Conservation (phyloP, 2,113 vertebrate species). For the Brachyhypopomus occidentalis region DNA sequence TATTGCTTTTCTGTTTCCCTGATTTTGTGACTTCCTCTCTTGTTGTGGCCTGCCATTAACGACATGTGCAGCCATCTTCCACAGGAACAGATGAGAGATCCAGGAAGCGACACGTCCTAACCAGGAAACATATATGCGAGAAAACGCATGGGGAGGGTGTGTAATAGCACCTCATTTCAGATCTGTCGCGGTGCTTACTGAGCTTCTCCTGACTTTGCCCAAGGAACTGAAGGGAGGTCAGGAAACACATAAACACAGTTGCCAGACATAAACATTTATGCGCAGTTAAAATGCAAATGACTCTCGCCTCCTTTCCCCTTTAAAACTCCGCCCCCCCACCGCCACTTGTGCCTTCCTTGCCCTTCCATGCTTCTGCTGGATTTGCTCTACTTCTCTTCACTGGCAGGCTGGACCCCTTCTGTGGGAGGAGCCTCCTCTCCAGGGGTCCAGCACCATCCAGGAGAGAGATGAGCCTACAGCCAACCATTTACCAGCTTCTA, state of each 20-base stretch:
- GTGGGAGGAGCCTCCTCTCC: not conserved
- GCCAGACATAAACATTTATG: slow-evolving; percentile 6
- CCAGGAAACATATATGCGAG: not conserved
- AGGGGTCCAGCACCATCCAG: not conserved
- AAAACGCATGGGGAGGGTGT: not conserved
- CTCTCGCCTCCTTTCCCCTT: not conserved
- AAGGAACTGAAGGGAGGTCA: slow-evolving; percentile 1
- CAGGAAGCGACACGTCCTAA: slow-evolving; percentile 9
- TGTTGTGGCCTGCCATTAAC: not conserved
- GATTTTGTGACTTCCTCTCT: not conserved
- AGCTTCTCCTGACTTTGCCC: slow-evolving; percentile 1
- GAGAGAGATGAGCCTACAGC: not conserved
- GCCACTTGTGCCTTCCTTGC: too few relatives aligned
- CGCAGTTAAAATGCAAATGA: not conserved
- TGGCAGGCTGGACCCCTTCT: too few relatives aligned
- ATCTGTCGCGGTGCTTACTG: not conserved
- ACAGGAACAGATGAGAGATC: not conserved
- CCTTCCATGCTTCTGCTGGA: too few relatives aligned
- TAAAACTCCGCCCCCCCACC: not conserved
- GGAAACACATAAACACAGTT: slow-evolving; percentile 11
- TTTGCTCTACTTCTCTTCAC: too few relatives aligned
- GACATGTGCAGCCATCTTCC: not conserved
- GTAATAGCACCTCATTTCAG: not conserved
- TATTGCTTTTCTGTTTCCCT: slow-evolving; percentile 9
- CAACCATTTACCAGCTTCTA: slow-evolving; percentile 11